Conservation (phyloP, 1,140 invertebrate genomes). For the Scaptomyza pallida region DNA sequence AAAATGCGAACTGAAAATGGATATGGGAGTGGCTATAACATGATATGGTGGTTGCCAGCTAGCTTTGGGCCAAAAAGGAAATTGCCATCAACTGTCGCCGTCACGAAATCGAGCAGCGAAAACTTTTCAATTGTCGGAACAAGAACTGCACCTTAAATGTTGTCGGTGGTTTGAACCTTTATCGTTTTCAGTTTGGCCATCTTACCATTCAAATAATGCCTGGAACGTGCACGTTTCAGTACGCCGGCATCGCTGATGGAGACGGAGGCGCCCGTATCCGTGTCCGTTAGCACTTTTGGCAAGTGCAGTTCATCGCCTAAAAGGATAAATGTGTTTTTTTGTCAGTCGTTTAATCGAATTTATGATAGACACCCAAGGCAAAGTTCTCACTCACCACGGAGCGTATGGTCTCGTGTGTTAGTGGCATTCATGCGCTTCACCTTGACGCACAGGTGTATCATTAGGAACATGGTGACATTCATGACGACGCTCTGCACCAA, state of each 20-base stretch:
- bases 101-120: slow-evolving; percentile 8
- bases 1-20: slow-evolving; percentile 17
- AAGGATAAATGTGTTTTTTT: slow-evolving; percentile 2
- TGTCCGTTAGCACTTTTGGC: slow-evolving; percentile 79
- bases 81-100: slow-evolving; percentile 51
- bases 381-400: slow-evolving; percentile 90
- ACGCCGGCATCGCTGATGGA: slow-evolving; percentile 64
- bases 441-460: slow-evolving; percentile 97
- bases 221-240: slow-evolving; percentile 75
- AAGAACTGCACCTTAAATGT: slow-evolving; percentile 20
- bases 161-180: background rate
- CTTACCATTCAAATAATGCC: slow-evolving; percentile 83
- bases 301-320: slow-evolving; percentile 79
- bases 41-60: background rate
- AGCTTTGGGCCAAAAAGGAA: slow-evolving; percentile 22
- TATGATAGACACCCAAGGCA: background rate
- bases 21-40: slow-evolving; percentile 12
- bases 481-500: slow-evolving; percentile 98
- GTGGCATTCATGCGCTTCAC: slow-evolving; percentile 93
- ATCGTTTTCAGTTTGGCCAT: background rate
- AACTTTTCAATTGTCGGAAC: slow-evolving; percentile 31
- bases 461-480: slow-evolving; percentile 97
- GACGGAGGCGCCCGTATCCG: slow-evolving; percentile 68
- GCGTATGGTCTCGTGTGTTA: slow-evolving; percentile 91
- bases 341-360: background rate